Conservation (phyloP, 2,113 vertebrate species). For the Centropus bengalensis region DNA sequence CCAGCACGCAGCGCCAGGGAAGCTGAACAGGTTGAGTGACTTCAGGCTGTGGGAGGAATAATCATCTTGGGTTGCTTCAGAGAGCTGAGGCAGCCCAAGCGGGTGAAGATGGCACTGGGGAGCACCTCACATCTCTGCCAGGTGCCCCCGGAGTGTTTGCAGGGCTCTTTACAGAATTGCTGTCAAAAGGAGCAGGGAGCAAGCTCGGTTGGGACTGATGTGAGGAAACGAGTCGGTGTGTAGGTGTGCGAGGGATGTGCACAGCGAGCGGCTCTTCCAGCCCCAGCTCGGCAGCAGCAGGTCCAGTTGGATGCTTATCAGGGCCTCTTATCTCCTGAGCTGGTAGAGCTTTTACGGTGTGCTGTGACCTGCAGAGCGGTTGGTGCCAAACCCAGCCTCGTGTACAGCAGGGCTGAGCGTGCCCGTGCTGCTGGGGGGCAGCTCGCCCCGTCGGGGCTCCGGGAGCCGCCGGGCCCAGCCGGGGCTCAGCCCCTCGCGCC, state of each 20-base stretch:
- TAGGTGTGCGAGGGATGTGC: not conserved
- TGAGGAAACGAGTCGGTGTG: not conserved
- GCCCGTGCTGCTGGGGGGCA: not conserved
- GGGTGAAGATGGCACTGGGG: conserved; percentile 10
- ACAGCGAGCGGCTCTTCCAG: not conserved
- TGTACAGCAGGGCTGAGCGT: fast-evolving
- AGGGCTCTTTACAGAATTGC: not conserved
- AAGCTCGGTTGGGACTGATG: not conserved
- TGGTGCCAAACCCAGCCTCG: not conserved
- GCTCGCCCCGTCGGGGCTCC: not conserved
- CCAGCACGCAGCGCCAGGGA: not conserved
- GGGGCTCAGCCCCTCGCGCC: conserved; percentile 9
- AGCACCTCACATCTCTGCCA: not conserved
- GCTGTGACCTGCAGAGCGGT: not conserved
- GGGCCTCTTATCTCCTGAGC: not conserved
- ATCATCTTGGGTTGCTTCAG: not conserved
- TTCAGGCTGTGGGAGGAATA: conserved; percentile 64
- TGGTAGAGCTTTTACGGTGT: not conserved
- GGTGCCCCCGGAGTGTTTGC: not conserved
- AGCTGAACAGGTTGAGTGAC: conserved; percentile 62
- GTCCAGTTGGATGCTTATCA: not conserved
- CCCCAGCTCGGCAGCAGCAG: not conserved
- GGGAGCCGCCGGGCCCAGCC: not conserved
- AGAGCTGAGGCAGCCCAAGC: conserved; percentile 9
- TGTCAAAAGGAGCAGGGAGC: not conserved